phyloP scores from a whole-genome alignment of 1,140 invertebrate species.

The Drosophila ironensis region DNA sequence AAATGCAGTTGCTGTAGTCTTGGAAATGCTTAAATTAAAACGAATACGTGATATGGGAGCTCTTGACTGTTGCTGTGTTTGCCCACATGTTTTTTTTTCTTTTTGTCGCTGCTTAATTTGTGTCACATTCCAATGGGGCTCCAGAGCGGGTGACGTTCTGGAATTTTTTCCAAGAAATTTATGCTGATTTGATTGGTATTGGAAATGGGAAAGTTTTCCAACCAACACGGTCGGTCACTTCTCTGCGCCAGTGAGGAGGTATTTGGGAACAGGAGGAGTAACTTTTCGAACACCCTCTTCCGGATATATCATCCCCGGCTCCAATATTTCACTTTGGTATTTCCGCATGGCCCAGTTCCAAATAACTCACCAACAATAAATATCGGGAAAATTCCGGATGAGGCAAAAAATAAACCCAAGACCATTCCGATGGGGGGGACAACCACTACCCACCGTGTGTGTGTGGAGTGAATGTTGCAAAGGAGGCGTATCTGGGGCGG shows the following conservation, averaged over 20 bases:
- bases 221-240: background rate
- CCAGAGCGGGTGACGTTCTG: conserved; percentile 2
- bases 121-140: conserved; percentile 22
- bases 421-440: background rate
- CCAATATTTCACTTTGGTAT: conserved; percentile 44
- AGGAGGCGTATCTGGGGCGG: background rate
- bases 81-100: background rate
- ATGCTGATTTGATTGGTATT: conserved; percentile 40
- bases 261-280: background rate
- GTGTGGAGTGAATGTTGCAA: conserved; percentile 2
- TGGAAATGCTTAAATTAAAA: background rate
- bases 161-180: conserved; percentile 37
- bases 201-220: conserved; percentile 18
- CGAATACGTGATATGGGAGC: background rate
- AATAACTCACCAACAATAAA: conserved; percentile 53
- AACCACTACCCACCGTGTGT: no score
- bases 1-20: no score
- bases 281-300: conserved; percentile 27
- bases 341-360: conserved; percentile 65
- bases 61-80: background rate
- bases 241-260: background rate
- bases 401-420: conserved; percentile 9
- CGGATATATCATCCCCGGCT: conserved; percentile 35
- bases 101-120: conserved; percentile 28
- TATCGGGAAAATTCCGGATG: conserved; percentile 50